Conservation (phyloP, 2,888 invertebrate species). For the Oligia latruncula region DNA sequence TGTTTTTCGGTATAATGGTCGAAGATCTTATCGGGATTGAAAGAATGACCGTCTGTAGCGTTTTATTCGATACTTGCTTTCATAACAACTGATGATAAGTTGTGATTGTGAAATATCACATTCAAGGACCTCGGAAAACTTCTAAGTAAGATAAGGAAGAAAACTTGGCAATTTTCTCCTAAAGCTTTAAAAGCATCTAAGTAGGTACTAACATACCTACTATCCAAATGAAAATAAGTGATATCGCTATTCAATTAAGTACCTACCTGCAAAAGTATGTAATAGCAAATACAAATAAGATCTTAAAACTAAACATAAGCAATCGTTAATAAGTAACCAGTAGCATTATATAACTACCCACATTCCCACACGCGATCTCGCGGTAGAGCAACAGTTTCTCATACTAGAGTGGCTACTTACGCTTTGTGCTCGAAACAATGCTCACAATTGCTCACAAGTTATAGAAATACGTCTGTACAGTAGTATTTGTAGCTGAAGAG, state of each 20-base stretch:
- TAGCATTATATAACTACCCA: constrained; percentile 69
- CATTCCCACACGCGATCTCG: constrained; percentile 83
- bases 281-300: constrained; percentile 9
- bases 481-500: constrained; percentile 76
- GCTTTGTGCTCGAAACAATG: constrained; percentile 84
- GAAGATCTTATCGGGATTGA: constrained; percentile 57
- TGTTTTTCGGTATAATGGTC: constrained; percentile 63
- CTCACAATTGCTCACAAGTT: constrained; percentile 78
- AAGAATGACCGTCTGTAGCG: not conserved
- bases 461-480: constrained; percentile 76
- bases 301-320: constrained; percentile 14
- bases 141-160: not conserved
- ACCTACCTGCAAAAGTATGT: not conserved
- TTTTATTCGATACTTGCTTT: not conserved
- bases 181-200: not conserved
- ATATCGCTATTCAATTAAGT: not conserved
- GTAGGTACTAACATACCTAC: not conserved
- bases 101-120: not conserved
- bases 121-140: not conserved
- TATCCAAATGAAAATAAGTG: not conserved
- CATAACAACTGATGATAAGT: not conserved
- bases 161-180: not conserved
- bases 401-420: constrained; percentile 80
- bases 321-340: constrained; percentile 29
- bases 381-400: constrained; percentile 84